Evolutionary conservation across 2,888 invertebrate genomes (phyloP), one percentile per base, ranked within the genome.

Genomic region (Platycheirus albimanus): DNA sequence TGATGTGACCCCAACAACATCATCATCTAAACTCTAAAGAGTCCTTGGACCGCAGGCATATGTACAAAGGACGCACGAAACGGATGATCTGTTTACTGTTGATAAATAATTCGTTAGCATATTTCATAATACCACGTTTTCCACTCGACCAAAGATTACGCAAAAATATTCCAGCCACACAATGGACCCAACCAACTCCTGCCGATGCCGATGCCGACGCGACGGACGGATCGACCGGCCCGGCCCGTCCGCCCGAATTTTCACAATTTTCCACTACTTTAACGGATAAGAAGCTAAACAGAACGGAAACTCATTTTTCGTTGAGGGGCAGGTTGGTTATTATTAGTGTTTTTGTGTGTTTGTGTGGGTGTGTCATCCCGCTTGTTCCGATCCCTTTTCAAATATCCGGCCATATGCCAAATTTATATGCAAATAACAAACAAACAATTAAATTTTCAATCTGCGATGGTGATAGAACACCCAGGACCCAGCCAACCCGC

Each of bases 401-500:
- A 80, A 77, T 77, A 72, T 74, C 67, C 83, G 77, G 77, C 83
- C 90, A 89, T 89, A 88, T 90, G 89, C 87, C 87, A 86, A 85
- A 88, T 87, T 87, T 87, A 89, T 87, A 90, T 89, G 89, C 88
- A 90, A 90, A 90, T 89, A 84, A 87, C 87, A 89, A 90, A 89
- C 86, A 88, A 86, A 86, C 87, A 88, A 88, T 89, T 87, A 85
- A 86, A 87, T 87, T 87, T 87, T 87, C 83, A 85, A 86, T 85
- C 84, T 64, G 69, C 54, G 47, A 66, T 51, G 52, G 33, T 36
- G 13, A 15, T 24, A 36, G 64, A 30, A n/a, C 51, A 30, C 28
- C 13, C 30, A n/a, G n/a, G n/a, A n/a, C n/a, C n/a, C n/a, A n/a
- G n/a, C n/a, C n/a, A n/a, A n/a, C n/a, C n/a, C n/a, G n/a, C n/a